phyloP scores from a whole-genome alignment of 2,888 invertebrate species.

The Lasioglossum leucozonium region DNA sequence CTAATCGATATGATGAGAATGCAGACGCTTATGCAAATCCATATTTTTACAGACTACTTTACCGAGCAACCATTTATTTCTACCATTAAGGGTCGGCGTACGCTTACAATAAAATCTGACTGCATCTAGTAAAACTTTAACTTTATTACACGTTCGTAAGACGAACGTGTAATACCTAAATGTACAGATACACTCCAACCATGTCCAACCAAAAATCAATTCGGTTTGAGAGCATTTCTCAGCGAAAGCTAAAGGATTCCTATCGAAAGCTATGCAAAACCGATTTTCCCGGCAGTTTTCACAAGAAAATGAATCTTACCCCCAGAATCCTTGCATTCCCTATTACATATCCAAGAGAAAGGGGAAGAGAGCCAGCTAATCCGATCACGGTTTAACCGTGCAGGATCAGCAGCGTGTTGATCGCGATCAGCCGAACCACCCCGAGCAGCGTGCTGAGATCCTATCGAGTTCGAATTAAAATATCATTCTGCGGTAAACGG shows the following conservation, averaged over 20 bases:
- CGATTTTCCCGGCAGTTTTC: neutral
- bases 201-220: no score
- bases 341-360: neutral
- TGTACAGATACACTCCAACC: no score
- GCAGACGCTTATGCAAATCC: neutral
- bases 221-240: no score
- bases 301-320: no score
- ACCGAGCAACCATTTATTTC: neutral
- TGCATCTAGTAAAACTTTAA: neutral
- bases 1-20: neutral
- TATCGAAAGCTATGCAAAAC: no score
- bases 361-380: neutral
- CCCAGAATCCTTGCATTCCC: neutral
- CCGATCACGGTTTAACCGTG: neutral
- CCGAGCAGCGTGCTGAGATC: neutral
- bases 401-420: neutral
- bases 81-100: neutral
- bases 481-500: slow-evolving; percentile 44
- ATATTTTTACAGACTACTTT: neutral
- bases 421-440: neutral
- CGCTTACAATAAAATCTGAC: neutral
- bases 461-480: slow-evolving; percentile 53
- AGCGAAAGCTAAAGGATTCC: no score
- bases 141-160: neutral
- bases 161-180: neutral